Percentiles rank a stretch among this genome's conserved stretches.
Evolutionary conservation across 2,888 invertebrate species (phyloP).

Genomic region (Mimachlamys varia): DNA sequence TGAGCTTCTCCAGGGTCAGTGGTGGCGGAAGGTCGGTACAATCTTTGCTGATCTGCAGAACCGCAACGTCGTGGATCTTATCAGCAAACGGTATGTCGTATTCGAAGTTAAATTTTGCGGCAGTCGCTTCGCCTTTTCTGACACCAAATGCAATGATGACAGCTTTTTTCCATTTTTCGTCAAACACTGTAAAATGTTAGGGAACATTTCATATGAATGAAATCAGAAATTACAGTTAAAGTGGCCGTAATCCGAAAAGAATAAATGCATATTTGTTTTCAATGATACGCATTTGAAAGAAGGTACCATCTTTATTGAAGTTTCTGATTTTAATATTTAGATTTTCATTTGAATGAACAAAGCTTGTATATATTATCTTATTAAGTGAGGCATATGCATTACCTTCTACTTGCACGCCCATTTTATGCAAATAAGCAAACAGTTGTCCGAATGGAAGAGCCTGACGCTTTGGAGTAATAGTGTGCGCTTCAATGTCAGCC

Average conservation of each 20-base stretch:
- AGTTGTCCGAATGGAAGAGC: background rate
- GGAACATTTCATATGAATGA: no score
- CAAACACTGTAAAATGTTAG: background rate
- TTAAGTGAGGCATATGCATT: background rate
- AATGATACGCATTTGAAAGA: no score
- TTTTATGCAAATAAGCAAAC: background rate
- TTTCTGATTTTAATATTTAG: no score
- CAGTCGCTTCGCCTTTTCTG: background rate
- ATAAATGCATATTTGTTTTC: no score
- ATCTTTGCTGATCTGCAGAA: background rate
- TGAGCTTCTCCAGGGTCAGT: background rate
- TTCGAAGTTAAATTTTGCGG: background rate
- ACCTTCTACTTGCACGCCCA: background rate
- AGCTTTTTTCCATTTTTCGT: background rate
- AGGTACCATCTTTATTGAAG: no score
- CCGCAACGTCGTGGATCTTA: background rate
- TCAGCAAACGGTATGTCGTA: slow-evolving; percentile 28
- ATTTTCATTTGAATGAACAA: no score
- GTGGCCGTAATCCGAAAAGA: no score
- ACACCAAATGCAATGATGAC: background rate
- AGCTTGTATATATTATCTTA: no score
- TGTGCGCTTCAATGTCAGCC: background rate
- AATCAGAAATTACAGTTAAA: no score
- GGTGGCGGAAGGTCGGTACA: background rate
- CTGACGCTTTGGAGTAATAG: background rate